Evolutionary conservation across 2,888 invertebrate species (phyloP), one percentile per base, ranked within the genome.

Genomic region (Chaitophorus viminalis): DNA sequence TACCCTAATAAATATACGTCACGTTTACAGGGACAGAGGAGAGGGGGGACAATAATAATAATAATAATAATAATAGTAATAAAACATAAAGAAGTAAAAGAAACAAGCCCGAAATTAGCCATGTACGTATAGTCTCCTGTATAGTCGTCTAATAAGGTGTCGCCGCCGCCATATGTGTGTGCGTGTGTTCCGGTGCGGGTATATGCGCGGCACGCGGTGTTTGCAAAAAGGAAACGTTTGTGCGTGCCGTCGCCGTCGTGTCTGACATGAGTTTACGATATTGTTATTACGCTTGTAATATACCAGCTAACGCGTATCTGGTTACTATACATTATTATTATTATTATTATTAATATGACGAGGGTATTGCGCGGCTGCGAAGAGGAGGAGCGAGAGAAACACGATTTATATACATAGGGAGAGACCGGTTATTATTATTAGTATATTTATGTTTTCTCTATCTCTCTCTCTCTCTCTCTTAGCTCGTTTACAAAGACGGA

Each of bases 221-320:
- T 83, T 60, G 82, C 83, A 17, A 79, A 86, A 86, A 74, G 86
- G 79, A 87, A 87, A 87, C 86, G 86, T 86, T 86, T 86, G 86
- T 86, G 72, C 86, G 86, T 78, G 86, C 86, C 86, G 86, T 79
- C 86, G 70, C 46, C 78, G 39, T 72, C 72, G 60, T 87, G 86
- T 87, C 86, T 87, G 86, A 87, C 86, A 79, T 29, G 79, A 81
- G 74, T 87, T 87, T 87, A 87, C 74, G 70, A 87, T 79, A 87
- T 79, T 79, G 79, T 87, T 87, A 74, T 87, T 87, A 31, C 54
- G 39, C 60, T 79, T 60, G 77, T 79, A 74, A 85, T 54, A 52
- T 65, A 77, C 86, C 86, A 39, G 70, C 86, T 54, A 86, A 78
- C 79, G 74, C 39, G 79, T 87, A 74, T 87, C 86, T 87, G 86